Percentiles rank a stretch among this genome's conserved stretches.
These are phyloP conservation scores for Salvelinus namaycush DNA, from an alignment of 2,113 vertebrate species.

Conservation along the genomic window DNA sequence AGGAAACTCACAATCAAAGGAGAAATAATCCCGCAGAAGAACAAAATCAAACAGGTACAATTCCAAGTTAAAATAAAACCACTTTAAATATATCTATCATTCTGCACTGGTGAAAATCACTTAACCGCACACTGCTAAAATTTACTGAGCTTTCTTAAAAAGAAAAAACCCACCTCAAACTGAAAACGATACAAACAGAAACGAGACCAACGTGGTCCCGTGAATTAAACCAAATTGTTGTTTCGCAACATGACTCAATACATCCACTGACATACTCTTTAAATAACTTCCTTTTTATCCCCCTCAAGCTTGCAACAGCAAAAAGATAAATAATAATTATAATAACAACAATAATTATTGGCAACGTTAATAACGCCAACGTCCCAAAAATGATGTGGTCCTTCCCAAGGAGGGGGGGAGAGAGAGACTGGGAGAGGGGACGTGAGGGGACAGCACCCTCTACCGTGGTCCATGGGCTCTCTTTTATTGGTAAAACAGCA, in stretches of 20 bases:
- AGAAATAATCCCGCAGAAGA: conserved; percentile 62
- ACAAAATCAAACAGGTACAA: conserved; percentile 64
- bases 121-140: conserved; percentile 70
- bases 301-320: conserved; percentile 63
- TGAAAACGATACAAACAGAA: conserved; percentile 53
- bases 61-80: conserved; percentile 56
- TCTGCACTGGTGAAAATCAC: conserved; percentile 57
- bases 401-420: conserved; percentile 41
- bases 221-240: conserved; percentile 53
- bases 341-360: conserved; percentile 63
- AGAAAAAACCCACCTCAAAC: conserved; percentile 56
- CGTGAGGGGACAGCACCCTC: not conserved
- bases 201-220: conserved; percentile 62
- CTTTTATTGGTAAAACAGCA: conserved; percentile 15
- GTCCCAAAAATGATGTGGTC: conserved; percentile 57
- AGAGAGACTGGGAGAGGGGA: conserved; percentile 32
- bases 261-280: conserved; percentile 59
- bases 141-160: conserved; percentile 59
- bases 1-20: conserved; percentile 56
- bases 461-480: conserved; percentile 25
- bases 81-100: conserved; percentile 61
- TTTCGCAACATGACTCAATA: conserved; percentile 60
- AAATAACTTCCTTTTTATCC: conserved; percentile 51
- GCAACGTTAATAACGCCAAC: conserved; percentile 68
- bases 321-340: conserved; percentile 70